These are phyloP conservation scores for Triplophysa dalaica DNA, from an alignment of 2,113 vertebrate genomes.

Conservation along the genomic window DNA sequence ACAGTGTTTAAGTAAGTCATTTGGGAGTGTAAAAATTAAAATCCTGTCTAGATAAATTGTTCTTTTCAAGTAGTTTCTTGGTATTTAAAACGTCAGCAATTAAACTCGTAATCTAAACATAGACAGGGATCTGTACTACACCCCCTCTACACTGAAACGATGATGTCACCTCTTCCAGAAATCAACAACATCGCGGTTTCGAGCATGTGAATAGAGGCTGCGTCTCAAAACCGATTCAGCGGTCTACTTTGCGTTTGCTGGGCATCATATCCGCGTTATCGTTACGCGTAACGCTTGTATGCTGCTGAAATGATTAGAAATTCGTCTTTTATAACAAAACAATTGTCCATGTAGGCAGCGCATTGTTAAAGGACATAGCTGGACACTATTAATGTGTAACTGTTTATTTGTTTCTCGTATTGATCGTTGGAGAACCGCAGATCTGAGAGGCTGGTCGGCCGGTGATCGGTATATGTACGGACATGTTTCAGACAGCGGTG, in stretches of 20 bases:
- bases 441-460: neutral
- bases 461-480: constrained; percentile 43
- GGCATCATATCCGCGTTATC: neutral
- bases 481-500: constrained; percentile 43
- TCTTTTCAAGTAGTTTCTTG: no score
- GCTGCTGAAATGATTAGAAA: neutral
- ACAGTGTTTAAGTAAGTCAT: no score
- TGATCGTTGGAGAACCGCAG: neutral
- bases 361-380: neutral
- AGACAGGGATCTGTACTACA: neutral
- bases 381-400: neutral
- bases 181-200: constrained; percentile 16
- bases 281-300: neutral
- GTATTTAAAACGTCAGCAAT: no score
- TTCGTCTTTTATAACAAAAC: neutral
- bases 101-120: neutral
- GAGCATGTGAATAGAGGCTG: neutral
- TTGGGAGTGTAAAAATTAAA: no score
- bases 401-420: neutral
- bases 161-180: constrained; percentile 44
- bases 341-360: neutral
- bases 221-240: neutral
- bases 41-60: no score
- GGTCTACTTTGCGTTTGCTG: neutral
- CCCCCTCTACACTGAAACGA: constrained; percentile 25